phyloP scores from a whole-genome alignment of 1,140 invertebrate species.

The Vollenhovia emeryi region DNA sequence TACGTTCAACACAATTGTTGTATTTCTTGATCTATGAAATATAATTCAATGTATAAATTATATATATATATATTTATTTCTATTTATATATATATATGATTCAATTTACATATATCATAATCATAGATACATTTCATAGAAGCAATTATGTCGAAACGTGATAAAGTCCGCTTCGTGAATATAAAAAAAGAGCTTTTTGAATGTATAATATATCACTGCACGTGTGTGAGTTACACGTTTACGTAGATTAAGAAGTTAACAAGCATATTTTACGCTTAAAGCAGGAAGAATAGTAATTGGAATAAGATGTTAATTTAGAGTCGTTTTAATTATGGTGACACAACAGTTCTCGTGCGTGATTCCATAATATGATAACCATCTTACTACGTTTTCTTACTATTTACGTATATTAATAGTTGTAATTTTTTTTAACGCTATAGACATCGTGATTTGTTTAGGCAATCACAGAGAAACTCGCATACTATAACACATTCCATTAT shows the following conservation, averaged over 20 bases:
- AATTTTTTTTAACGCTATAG: conserved; percentile 7
- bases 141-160: conserved; percentile 50
- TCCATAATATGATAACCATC: conserved; percentile 12
- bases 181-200: conserved; percentile 47
- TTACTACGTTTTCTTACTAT: conserved; percentile 30
- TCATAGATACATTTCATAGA: conserved; percentile 1
- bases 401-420: conserved; percentile 5
- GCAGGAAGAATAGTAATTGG: conserved; percentile 65
- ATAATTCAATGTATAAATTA: conserved; percentile 39
- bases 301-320: conserved; percentile 44
- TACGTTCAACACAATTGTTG: conserved; percentile 55
- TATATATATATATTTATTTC: no score
- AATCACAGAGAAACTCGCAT: conserved; percentile 2
- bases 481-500: conserved; percentile 23
- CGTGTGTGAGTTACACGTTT: conserved; percentile 52
- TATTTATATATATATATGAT: no score
- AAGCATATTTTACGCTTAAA: conserved; percentile 54
- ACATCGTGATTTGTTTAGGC: conserved; percentile 3
- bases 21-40: conserved; percentile 33
- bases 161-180: conserved; percentile 30
- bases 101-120: conserved; percentile 39
- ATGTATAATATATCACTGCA: conserved; percentile 60
- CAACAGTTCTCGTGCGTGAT: conserved; percentile 41
- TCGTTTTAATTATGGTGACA: conserved; percentile 49
- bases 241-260: conserved; percentile 62